phyloP scores from a whole-genome alignment of 2,888 invertebrate species.

The Drosophila robusta region DNA sequence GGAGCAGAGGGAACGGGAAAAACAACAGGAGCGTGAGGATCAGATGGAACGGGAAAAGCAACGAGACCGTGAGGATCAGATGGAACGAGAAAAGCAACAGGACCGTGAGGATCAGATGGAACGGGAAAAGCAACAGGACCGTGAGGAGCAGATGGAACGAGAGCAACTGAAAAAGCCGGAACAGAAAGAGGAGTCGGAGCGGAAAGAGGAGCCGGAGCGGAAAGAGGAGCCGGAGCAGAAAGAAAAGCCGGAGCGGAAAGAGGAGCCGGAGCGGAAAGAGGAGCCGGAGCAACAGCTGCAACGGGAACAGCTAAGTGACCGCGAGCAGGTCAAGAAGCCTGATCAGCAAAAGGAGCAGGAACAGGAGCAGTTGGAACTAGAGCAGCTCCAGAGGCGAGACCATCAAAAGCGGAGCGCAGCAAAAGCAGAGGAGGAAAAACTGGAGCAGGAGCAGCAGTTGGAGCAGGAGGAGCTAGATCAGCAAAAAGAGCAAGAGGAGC shows the following conservation, averaged over 20 bases:
- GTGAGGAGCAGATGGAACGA: not conserved
- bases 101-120: not conserved
- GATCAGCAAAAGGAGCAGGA: slow-evolving; percentile 1
- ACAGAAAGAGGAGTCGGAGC: slow-evolving; percentile 12
- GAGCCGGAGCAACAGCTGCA: slow-evolving; percentile 6
- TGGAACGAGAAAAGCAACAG: not conserved
- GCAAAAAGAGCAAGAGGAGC: not conserved
- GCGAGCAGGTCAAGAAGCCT: not conserved
- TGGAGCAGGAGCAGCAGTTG: not conserved
- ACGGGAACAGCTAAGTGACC: slow-evolving; percentile 6
- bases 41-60: not conserved
- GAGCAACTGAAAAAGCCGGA: not conserved
- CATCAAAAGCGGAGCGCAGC: slow-evolving; percentile 6
- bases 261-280: not conserved
- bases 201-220: not conserved
- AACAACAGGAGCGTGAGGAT: not conserved
- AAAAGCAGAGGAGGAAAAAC: slow-evolving; percentile 4
- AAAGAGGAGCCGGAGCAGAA: not conserved
- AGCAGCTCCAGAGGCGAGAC: slow-evolving; percentile 5
- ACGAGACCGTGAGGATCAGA: not conserved
- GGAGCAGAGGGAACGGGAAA: not conserved
- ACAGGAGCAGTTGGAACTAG: slow-evolving; percentile 11
- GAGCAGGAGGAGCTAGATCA: not conserved
- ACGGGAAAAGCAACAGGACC: not conserved
- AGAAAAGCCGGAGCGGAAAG: too few species aligned